phyloP scores from a whole-genome alignment of 2,888 invertebrate genomes.

The Drosophila paranaensis region DNA sequence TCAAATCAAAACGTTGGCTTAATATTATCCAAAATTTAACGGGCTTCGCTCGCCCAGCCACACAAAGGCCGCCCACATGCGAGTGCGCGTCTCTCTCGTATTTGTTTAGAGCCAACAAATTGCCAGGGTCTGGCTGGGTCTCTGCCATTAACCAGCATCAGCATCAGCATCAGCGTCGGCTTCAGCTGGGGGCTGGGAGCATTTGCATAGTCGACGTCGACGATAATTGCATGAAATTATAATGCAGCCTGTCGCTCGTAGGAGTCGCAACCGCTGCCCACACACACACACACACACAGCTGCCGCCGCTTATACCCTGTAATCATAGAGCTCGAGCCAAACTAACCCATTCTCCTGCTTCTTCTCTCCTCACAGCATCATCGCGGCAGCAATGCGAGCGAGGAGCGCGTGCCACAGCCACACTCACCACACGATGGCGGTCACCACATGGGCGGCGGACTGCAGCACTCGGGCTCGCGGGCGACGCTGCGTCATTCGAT shows the following conservation, averaged over 20 bases:
- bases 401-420: slow-evolving; percentile 84
- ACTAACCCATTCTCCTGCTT: not conserved
- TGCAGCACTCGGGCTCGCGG: slow-evolving; percentile 83
- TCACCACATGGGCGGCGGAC: slow-evolving; percentile 39
- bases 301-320: slow-evolving; percentile 22
- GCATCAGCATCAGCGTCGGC: slow-evolving; percentile 31
- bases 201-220: slow-evolving; percentile 61
- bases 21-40: slow-evolving; percentile 56
- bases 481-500: slow-evolving; percentile 83
- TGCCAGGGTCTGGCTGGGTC: slow-evolving; percentile 38
- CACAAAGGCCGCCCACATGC: slow-evolving; percentile 58
- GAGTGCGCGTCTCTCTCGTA: slow-evolving; percentile 34
- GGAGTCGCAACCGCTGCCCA: slow-evolving; percentile 36
- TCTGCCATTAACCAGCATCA: slow-evolving; percentile 61
- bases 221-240: slow-evolving; percentile 80
- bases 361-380: slow-evolving; percentile 82
- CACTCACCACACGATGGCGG: slow-evolving; percentile 80
- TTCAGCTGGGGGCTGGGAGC: slow-evolving; percentile 14
- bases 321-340: slow-evolving; percentile 9
- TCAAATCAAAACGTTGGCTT: slow-evolving; percentile 75
- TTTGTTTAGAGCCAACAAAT: slow-evolving; percentile 72
- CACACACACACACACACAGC: slow-evolving; percentile 12
- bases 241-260: slow-evolving; percentile 59
- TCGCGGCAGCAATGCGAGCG: slow-evolving; percentile 82
- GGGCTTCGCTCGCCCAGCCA: slow-evolving; percentile 17